Evolutionary conservation across 2,888 invertebrate genomes (phyloP).

Genomic region (Drosophila nr. medialis): DNA sequence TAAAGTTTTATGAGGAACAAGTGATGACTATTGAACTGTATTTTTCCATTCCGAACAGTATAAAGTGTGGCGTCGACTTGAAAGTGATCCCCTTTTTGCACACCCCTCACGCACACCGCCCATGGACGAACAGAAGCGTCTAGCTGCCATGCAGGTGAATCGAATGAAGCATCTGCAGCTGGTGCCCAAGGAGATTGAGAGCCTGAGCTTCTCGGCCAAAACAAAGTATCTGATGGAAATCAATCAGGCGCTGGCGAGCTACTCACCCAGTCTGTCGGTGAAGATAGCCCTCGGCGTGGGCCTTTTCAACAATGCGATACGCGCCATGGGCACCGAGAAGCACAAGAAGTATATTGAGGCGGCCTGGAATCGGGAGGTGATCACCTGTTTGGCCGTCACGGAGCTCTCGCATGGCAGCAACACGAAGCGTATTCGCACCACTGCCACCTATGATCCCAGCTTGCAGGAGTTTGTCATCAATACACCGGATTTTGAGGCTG

Average conservation of each 20-base stretch:
- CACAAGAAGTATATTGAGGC: constrained; percentile 89
- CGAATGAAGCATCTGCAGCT: constrained; percentile 89
- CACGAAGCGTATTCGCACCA: constrained; percentile 95
- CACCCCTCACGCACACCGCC: constrained; percentile 87
- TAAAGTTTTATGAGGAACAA: no score
- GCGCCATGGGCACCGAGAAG: constrained; percentile 91
- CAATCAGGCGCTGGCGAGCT: constrained; percentile 90
- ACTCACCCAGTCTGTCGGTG: constrained; percentile 90
- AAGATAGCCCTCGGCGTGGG: constrained; percentile 92
- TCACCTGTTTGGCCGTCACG: constrained; percentile 95
- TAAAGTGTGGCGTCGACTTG: constrained; percentile 91
- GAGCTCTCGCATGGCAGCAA: constrained; percentile 98
- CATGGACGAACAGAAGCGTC: constrained; percentile 90
- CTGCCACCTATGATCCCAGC: constrained; percentile 92
- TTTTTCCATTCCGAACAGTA: constrained; percentile 86
- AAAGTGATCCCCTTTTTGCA: constrained; percentile 92
- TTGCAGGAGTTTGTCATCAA: constrained; percentile 93
- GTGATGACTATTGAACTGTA: background rate
- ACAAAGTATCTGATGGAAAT: constrained; percentile 91
- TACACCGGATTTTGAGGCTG: constrained; percentile 97
- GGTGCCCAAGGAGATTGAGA: constrained; percentile 87
- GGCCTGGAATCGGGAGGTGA: constrained; percentile 89
- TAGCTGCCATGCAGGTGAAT: constrained; percentile 89
- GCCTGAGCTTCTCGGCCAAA: constrained; percentile 87
- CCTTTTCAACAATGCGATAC: constrained; percentile 90